These are phyloP conservation scores for Philypnodon macrostomus DNA, from an alignment of 2,797 vertebrate species.

Conservation along the genomic window DNA sequence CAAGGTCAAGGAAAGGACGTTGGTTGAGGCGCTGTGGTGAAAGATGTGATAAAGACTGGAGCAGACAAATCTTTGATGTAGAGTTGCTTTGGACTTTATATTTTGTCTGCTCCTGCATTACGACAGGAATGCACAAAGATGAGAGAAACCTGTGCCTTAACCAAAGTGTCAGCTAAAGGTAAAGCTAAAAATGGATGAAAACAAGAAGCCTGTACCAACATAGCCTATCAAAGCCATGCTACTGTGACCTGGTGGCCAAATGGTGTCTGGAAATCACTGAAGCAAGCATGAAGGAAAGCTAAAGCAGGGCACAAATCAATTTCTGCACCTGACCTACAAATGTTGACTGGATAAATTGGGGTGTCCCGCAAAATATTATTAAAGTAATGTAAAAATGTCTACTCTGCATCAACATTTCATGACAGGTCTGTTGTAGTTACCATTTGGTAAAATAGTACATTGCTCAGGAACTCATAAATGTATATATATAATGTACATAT, in stretches of 20 bases:
- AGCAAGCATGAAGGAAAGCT: slow-evolving; percentile 30
- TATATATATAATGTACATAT: too few relatives aligned
- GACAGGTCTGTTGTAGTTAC: not conserved
- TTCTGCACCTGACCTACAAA: slow-evolving; percentile 30
- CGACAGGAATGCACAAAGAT: slow-evolving; percentile 51
- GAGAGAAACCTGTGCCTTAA: slow-evolving; percentile 30
- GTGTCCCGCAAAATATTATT: slow-evolving; percentile 23
- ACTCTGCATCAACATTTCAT: not conserved
- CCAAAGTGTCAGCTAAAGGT: too few relatives aligned
- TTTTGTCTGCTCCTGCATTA: slow-evolving; percentile 63
- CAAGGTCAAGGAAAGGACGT: slow-evolving; percentile 58
- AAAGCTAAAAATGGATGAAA: slow-evolving; percentile 28
- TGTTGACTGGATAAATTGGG: slow-evolving; percentile 30
- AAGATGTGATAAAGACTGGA: slow-evolving; percentile 25
- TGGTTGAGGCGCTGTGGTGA: slow-evolving; percentile 25
- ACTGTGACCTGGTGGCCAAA: slow-evolving; percentile 24
- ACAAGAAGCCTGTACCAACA: slow-evolving; percentile 48
- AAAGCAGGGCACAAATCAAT: slow-evolving; percentile 37
- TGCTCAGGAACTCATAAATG: too few relatives aligned
- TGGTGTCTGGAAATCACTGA: slow-evolving; percentile 31
- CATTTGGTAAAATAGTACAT: too few relatives aligned
- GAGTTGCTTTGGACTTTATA: slow-evolving; percentile 48
- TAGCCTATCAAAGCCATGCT: slow-evolving; percentile 19
- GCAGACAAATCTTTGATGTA: slow-evolving; percentile 50
- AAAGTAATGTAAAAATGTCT: slow-evolving; percentile 20